These are phyloP conservation scores for Suricata suricatta DNA, from an alignment of 2,113 vertebrate genomes.

Conservation along the genomic window DNA sequence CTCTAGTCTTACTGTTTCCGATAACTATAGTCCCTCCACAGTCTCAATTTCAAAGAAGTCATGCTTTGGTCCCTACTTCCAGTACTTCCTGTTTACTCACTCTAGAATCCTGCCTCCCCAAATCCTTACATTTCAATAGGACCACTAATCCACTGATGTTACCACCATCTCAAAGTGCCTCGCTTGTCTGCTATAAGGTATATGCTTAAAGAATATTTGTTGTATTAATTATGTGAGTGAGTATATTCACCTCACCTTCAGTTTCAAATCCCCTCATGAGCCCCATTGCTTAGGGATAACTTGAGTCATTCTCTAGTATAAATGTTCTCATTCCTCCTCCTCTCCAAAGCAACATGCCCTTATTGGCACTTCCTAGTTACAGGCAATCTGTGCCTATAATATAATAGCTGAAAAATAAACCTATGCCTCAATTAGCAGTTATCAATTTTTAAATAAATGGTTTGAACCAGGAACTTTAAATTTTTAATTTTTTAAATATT, in stretches of 20 bases:
- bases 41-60: background rate
- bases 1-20: background rate
- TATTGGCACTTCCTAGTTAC: background rate
- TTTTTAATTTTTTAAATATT: no score
- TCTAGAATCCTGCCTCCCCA: background rate
- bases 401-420: background rate
- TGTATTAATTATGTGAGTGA: background rate
- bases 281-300: rapidly evolving
- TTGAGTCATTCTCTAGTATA: background rate
- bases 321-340: background rate
- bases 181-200: background rate
- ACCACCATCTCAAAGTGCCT: background rate
- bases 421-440: background rate
- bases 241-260: background rate
- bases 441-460: constrained; percentile 11
- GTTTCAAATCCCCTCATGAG: background rate
- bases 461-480: background rate
- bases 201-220: background rate
- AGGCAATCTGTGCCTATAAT: background rate
- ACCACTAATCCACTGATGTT: background rate
- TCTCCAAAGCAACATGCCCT: background rate
- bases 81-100: background rate
- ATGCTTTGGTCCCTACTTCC: background rate
- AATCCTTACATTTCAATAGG: background rate
- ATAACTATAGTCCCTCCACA: background rate